Evolutionary conservation across 2,797 vertebrate genomes (phyloP).

Genomic region (Petrocephalus schoutedeni): DNA sequence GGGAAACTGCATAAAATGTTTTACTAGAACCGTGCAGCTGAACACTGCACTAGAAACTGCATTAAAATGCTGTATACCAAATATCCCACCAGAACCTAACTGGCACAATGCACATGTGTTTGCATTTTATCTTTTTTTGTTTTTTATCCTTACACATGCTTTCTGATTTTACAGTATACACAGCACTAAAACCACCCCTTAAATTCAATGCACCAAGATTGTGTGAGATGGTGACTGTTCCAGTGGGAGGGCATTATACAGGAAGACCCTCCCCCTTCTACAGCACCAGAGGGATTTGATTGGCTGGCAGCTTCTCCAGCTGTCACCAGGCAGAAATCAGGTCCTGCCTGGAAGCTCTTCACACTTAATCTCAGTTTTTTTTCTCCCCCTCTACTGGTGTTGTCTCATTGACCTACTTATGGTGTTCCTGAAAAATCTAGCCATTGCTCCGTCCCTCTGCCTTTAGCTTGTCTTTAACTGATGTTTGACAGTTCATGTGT

Average conservation of each 20-base stretch:
- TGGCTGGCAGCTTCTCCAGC: slow-evolving; percentile 61
- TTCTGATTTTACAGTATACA: neutral
- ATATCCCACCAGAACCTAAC: neutral
- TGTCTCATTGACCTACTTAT: slow-evolving; percentile 66
- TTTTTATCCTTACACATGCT: neutral
- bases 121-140: neutral
- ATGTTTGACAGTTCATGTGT: neutral
- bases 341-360: slow-evolving; percentile 54
- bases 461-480: neutral
- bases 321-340: slow-evolving; percentile 76
- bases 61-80: neutral
- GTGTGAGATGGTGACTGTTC: neutral
- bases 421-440: slow-evolving; percentile 58
- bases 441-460: slow-evolving; percentile 36
- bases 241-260: slow-evolving; percentile 42
- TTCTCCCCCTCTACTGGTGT: slow-evolving; percentile 25
- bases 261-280: slow-evolving; percentile 54
- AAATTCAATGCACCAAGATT: neutral
- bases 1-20: neutral
- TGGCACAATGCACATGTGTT: neutral
- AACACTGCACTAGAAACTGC: neutral
- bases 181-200: neutral
- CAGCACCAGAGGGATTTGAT: slow-evolving; percentile 51
- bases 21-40: neutral
- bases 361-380: slow-evolving; percentile 54